Base-by-base conservation (phyloP, 2,797 vertebrate species). In the Poeciliopsis turneri region DNA sequence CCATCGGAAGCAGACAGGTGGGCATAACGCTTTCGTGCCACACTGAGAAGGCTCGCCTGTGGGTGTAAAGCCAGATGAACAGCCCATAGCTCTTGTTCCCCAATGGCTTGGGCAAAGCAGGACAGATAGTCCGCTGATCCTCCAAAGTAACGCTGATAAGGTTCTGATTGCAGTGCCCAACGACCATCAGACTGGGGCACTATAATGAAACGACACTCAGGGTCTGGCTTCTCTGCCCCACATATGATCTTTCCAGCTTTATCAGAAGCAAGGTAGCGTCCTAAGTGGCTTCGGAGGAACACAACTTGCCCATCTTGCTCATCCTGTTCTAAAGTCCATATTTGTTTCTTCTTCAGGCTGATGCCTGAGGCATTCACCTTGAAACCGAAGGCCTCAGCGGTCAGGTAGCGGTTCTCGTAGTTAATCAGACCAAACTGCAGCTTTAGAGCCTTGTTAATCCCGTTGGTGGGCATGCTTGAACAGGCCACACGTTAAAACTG, bases 401-500 rank as follows among this genome's bases (percentile, higher is more conserved):
- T 99, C 86, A 99, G 93, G 92, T 99, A 99, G 33, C 97, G 97
- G 90, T 93, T 97, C 20, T 96, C 94, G n/a, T 96, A 96, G 80
- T 99, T 99, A 91, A 99, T 95, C 47, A 99, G 84, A 73, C 98
- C 98, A 2, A 99, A 99, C 90, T 98, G 97, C 84, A 99, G 96
- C 95, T 97, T 98, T 88, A 99, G 93, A 85, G 97, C 97, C 91
- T 96, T 96, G 94, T 95, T 97, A 76, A 94, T 84, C 92, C 98
- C 98, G 88, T 98, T 98, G n/a, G 96, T 96, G 83, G 97, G 95
- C 98, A 99, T 99, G 89, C 87, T 94, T 95, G 76, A 83, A 75
- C 72, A 74, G 82, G 81, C 83, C 72, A 59, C 82, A 74, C 72
- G 74, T 75, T 75, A 76, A 70, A 72, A 72, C 76, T 74, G 49